Base-by-base conservation (phyloP, 2,113 vertebrate species). In the Heloderma charlesbogerti region DNA sequence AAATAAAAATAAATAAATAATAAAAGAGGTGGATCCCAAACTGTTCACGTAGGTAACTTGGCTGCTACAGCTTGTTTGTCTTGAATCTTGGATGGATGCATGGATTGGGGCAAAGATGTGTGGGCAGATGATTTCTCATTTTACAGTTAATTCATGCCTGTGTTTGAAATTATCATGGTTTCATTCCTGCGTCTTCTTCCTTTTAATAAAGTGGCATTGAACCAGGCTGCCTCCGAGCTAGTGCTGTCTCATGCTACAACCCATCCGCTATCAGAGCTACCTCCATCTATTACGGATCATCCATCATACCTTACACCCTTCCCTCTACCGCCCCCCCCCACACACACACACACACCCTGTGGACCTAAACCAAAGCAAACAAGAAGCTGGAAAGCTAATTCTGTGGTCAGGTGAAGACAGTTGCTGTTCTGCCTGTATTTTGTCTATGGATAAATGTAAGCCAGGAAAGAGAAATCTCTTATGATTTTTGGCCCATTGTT, bases 221-320 rank as follows among this genome's bases (percentile, higher is more conserved):
- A 91, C 80, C 94, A 95, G 63, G 92, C 90, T 94, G 79, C 93
- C 94, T 93, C 37, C 88, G 88, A 95, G 93, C 92, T 94, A 92
- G 84, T 0, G 0, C 90, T 93, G 85, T 88, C 88, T 92, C 92
- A 90, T 92, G 93, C 91, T 93, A 86, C 78, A 93, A 93, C 94
- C 84, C 90, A 91, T 95, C 88, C 87, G 88, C 88, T 0, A 0
- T 91, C 84, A 89, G 89, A 93, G 80, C 7, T 0, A 93, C 67
- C 93, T 86, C 69, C 90, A 93, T 91, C 88, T 89, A 80, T 92
- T 93, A 75, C 18, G 93, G 63, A 87, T 45, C 90, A 84, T 89
- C 91, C 95, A 57, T 78, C 92, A 89, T 77, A 91, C 67, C 69
- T 94, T 78, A 25, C 90, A 60, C 63, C 89, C 37, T 90, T 87